These are phyloP conservation scores for Clytia hemisphaerica DNA, from an alignment of 30 jellyfish, hydroid and myxozoan genomes.

Conservation along the genomic window DNA sequence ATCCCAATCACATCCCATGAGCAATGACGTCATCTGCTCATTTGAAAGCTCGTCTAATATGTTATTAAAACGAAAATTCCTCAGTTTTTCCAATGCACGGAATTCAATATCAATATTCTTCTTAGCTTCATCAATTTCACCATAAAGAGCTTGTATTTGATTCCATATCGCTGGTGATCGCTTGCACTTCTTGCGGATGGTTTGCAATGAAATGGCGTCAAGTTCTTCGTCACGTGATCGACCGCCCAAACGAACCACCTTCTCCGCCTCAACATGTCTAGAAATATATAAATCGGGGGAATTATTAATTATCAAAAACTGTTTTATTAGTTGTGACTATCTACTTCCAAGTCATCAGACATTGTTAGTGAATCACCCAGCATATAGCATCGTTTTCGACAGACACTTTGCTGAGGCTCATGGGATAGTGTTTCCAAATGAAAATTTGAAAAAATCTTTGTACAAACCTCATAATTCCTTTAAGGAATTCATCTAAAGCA, in stretches of 20 bases:
- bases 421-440: too few species aligned
- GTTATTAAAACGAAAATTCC: background rate
- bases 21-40: constrained; percentile 10
- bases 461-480: constrained; percentile 16
- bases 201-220: background rate
- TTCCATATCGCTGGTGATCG: background rate
- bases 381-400: too few species aligned
- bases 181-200: constrained; percentile 1
- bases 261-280: background rate
- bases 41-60: constrained; percentile 4
- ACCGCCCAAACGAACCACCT: constrained; percentile 26
- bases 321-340: too few species aligned
- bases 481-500: constrained; percentile 65
- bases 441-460: too few species aligned
- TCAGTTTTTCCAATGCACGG: constrained; percentile 9
- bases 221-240: constrained; percentile 18
- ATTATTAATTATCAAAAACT: too few species aligned
- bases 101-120: constrained; percentile 6
- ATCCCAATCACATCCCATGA: background rate
- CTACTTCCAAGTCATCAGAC: too few species aligned
- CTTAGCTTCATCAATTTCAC: constrained; percentile 10
- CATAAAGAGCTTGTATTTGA: background rate
- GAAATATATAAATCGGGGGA: too few species aligned
- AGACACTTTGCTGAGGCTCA: too few species aligned
- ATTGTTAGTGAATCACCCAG: too few species aligned